Percentiles rank a stretch among this genome's conserved stretches.
These are phyloP conservation scores for Trachythela sp. DNA, from an alignment of 64 coral and sea anemone species.

Conservation along the genomic window DNA sequence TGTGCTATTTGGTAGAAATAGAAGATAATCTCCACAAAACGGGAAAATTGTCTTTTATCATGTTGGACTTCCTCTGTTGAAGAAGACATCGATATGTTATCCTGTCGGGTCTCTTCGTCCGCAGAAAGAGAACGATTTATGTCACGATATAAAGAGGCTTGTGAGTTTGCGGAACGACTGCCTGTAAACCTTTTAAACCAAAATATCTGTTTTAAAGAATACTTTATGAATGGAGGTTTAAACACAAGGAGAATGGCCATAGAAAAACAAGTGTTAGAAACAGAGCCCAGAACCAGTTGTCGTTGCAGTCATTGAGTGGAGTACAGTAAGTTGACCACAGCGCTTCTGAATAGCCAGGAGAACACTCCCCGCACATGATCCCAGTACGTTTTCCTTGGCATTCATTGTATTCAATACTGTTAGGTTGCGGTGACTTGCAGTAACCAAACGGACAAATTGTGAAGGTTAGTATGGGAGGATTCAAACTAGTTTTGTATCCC, in stretches of 20 bases:
- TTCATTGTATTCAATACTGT: constrained; percentile 9
- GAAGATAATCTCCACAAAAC: constrained; percentile 27
- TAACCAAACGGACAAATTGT: no score
- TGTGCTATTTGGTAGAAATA: constrained; percentile 42
- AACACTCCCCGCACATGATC: constrained; percentile 24
- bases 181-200: background rate
- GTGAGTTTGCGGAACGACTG: background rate
- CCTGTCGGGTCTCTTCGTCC: no score
- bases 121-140: no score
- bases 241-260: constrained; percentile 22
- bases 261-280: background rate
- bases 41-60: constrained; percentile 20
- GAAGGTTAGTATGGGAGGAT: background rate
- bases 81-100: background rate
- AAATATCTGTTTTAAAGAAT: background rate
- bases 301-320: constrained; percentile 17
- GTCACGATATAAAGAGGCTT: background rate
- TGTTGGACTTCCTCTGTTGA: constrained; percentile 9
- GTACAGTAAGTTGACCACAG: constrained; percentile 35
- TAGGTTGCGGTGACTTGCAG: background rate
- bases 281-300: constrained; percentile 27
- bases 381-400: constrained; percentile 39
- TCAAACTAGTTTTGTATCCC: background rate
- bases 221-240: constrained; percentile 31
- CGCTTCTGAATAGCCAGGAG: constrained; percentile 20